A percentile compares a stretch with the other conserved stretches of the same genome.
phyloP scores from a whole-genome alignment of 2,113 vertebrate species.

The Anarrhichthys ocellatus region DNA sequence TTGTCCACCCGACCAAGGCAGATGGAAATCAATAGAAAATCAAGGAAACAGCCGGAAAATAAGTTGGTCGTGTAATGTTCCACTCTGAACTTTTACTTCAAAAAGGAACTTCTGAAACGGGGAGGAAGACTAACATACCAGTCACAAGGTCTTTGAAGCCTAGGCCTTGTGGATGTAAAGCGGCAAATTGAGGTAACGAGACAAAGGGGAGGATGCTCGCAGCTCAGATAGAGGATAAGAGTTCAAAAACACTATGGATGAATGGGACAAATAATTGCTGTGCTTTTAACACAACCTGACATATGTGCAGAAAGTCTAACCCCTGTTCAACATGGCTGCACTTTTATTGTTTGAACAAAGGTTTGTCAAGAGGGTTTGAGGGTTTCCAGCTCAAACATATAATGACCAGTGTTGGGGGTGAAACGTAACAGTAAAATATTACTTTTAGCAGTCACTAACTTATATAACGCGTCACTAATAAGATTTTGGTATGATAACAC shows the following conservation, averaged over 20 bases:
- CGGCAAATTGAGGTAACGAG: conserved; percentile 77
- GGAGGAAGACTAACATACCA: conserved; percentile 22
- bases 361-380: conserved; percentile 17
- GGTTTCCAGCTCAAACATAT: conserved; percentile 21
- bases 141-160: conserved; percentile 71
- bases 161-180: conserved; percentile 51
- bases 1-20: conserved; percentile 62
- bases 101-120: conserved; percentile 74
- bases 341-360: conserved; percentile 35
- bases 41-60: conserved; percentile 79
- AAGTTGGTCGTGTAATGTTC: conserved; percentile 80
- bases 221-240: conserved; percentile 55
- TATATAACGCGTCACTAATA: too few species aligned
- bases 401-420: conserved; percentile 5
- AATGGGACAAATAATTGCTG: conserved; percentile 67
- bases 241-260: conserved; percentile 72
- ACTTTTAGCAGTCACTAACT: too few species aligned
- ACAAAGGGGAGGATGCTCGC: conserved; percentile 54
- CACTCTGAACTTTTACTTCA: conserved; percentile 83
- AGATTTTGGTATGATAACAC: background rate
- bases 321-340: conserved; percentile 42
- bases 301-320: conserved; percentile 58
- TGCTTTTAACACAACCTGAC: conserved; percentile 72
- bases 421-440: too few species aligned
- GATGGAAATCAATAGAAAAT: conserved; percentile 82